phyloP scores from a whole-genome alignment of 2,888 invertebrate genomes.

The Seira musarum region DNA sequence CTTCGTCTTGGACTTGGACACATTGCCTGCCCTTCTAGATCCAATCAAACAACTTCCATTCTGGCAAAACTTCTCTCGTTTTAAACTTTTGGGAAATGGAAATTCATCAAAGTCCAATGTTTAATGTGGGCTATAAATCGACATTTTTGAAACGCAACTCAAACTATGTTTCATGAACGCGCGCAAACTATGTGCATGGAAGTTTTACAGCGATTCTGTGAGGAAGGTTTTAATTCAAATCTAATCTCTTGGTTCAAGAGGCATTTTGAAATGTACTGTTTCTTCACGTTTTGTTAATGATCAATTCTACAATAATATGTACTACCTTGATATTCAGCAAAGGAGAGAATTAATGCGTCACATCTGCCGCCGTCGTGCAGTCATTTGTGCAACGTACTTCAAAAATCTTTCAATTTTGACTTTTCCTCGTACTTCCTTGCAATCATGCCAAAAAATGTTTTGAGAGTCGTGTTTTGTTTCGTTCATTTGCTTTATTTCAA shows the following conservation, averaged over 20 bases:
- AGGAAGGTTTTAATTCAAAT: no score
- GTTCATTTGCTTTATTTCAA: neutral
- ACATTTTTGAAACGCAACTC: neutral
- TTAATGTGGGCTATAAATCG: neutral
- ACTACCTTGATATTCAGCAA: neutral
- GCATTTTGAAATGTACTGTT: neutral
- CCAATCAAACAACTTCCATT: no score
- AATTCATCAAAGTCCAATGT: neutral
- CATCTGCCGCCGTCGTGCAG: neutral
- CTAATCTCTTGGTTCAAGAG: no score
- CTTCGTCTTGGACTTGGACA: neutral
- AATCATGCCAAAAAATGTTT: constrained; percentile 43
- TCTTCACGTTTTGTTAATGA: neutral
- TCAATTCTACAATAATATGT: no score
- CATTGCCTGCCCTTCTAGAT: neutral
- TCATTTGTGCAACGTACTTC: no score
- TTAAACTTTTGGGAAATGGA: neutral
- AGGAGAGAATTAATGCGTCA: neutral
- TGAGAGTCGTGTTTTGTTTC: neutral
- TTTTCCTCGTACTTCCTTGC: constrained; percentile 39
- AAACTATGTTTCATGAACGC: no score
- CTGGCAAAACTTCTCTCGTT: neutral
- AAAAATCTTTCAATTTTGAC: neutral
- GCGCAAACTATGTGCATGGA: no score
- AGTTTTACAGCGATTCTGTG: no score